Evolutionary conservation across 2,888 invertebrate genomes (phyloP), one percentile per base, ranked within the genome.

Genomic region (Antheraea assamensis): DNA sequence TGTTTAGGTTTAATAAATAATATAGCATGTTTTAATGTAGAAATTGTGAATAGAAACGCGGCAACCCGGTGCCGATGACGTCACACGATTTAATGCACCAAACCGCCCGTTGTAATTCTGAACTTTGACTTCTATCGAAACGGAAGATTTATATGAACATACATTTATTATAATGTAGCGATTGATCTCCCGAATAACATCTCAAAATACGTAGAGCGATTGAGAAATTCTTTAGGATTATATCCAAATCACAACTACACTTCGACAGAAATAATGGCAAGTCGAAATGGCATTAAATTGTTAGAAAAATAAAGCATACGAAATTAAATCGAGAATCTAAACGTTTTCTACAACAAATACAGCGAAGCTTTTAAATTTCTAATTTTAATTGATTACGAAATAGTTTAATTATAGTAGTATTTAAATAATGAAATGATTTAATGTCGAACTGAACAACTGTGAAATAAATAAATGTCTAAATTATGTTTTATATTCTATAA

Each of bases 91-190:
- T 58, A 58, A 58, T 24, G 24, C 61, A 64, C 19, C 27, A 64
- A 27, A 64, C 61, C 17, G 61, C 61, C 27, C 27, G 61, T 64
- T 64, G 27, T 30, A 64, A 64, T 30, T 64, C 30, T 64, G 61
- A 64, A 64, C 61, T 64, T 64, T 64, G 61, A 64, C 61, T 64
- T 64, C 17, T 64, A 64, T 64, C 61, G 61, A 64, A 64, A 15
- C 30, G 15, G 61, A 17, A 64, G 30, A 64, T 64, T 64, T 64
- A 64, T 30, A 64, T 64, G 19, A 64, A 64, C 30, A 5, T 64
- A 17, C 17, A 64, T 64, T 30, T 17, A 30, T 64, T 64, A 27
- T 64, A 64, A 64, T 64, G 61, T 64, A 30, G 8, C 17, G 27
- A 64, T 19, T 30, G 61, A 30, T 64, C 15, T 64, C 61, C 30